phyloP scores from a whole-genome alignment of 2,888 invertebrate species.

The Tipula lateralis region DNA sequence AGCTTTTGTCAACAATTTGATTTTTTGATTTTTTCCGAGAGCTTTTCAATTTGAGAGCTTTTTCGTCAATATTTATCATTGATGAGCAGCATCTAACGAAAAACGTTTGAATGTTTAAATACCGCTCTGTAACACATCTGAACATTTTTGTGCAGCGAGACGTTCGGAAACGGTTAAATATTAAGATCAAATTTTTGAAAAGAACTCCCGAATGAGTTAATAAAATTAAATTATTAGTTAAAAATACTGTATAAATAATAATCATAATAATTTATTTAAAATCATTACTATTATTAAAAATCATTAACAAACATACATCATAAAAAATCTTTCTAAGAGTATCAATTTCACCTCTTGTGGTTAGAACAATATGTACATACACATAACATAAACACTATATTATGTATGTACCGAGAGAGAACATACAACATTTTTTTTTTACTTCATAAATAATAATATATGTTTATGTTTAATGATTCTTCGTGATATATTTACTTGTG shows the following conservation, averaged over 20 bases:
- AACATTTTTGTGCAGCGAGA: too few relatives aligned
- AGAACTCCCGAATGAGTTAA: neutral
- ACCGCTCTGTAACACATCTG: too few relatives aligned
- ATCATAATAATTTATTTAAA: constrained; percentile 3
- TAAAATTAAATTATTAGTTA: neutral
- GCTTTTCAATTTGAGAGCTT: too few relatives aligned
- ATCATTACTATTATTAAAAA: neutral
- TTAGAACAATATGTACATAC: neutral
- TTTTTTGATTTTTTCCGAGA: too few relatives aligned
- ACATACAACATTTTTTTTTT: neutral
- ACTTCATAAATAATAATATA: constrained; percentile 28
- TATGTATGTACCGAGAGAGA: constrained; percentile 13
- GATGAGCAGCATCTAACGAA: too few relatives aligned
- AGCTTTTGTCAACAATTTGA: too few relatives aligned
- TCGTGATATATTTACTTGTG: constrained; percentile 29
- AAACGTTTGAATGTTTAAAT: too few relatives aligned
- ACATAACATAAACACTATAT: neutral
- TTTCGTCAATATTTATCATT: too few relatives aligned
- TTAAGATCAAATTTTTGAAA: too few relatives aligned
- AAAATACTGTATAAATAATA: neutral
- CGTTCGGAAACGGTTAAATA: too few relatives aligned
- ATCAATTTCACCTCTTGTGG: constrained; percentile 11
- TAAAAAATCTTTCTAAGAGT: neutral
- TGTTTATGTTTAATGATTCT: constrained; percentile 29
- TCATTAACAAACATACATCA: neutral